Evolutionary conservation across 30 jellyfish, hydroid and myxozoan genomes (phyloP), one percentile per base, ranked within the genome.

Genomic region (Aurelia sp.): DNA sequence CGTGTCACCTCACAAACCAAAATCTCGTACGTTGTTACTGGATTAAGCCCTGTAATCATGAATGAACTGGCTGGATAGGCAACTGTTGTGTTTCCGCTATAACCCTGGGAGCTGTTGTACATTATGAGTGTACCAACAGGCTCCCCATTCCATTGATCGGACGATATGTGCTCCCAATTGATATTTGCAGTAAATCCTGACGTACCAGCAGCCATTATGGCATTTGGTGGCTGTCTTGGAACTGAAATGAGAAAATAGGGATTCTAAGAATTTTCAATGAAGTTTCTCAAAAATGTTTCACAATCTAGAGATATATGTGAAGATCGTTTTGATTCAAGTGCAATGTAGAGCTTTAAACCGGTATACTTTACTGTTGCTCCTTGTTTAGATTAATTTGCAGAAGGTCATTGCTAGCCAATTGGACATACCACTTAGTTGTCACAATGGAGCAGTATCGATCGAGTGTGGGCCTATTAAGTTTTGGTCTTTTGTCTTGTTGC

Each of bases 151-250:
- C 88, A 38, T 78, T 65, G 91, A 79, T 35, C 19, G 67, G 80
- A 7, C 17, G 24, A 20, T 62, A 64, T 3, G 41, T 35, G 40
- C 78, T 24, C 75, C 96, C 96, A 88, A 4, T 73, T 72, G 17
- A 88, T 64, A 64, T 19, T 77, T 8, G 58, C 64, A 30, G 90
- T 47, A 47, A 58, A 61, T 12, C 78, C 86, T 16, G 89, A 65
- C 22, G 72, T 59, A 5, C 88, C 18, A 12, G 41, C 59, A 8
- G 89, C 83, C 5, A 18, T 20, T 0, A 88, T 62, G 19, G 74
- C 18, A 5, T 30, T 24, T 53, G 96, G 96, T 52, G 96, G 88
- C 48, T 18, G 19, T 2, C 87, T 30, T 24, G 96, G 96, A 13
- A 58, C 96, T 88, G 71, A 15, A 21, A 63, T 22, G 13, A 33